phyloP scores from a whole-genome alignment of 2,797 vertebrate species.

The Oreortyx pictus region DNA sequence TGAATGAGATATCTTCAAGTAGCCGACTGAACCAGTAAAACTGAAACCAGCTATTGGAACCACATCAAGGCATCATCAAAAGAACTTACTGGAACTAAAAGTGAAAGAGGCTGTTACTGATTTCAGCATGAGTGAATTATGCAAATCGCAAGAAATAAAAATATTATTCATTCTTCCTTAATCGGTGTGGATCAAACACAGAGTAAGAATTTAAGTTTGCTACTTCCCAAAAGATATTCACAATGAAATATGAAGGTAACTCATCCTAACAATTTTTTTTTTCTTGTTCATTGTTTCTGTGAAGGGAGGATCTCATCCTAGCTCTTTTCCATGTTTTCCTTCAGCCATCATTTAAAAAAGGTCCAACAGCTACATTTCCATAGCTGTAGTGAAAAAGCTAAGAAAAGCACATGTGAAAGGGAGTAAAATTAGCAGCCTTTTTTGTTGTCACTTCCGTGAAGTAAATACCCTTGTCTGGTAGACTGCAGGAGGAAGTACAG shows the following conservation, averaged over 20 bases:
- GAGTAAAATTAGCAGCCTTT: background rate
- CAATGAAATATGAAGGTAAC: background rate
- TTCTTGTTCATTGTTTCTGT: background rate
- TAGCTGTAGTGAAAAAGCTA: background rate
- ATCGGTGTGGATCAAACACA: background rate
- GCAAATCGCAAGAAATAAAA: background rate
- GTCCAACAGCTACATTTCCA: background rate
- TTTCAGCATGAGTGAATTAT: background rate
- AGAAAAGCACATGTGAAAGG: background rate
- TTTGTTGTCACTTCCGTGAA: background rate
- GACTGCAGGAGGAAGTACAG: constrained; percentile 1
- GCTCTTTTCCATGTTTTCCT: background rate
- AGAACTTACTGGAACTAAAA: background rate
- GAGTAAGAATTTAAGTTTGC: background rate
- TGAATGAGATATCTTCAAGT: background rate
- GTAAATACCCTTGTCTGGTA: background rate
- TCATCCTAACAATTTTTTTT: background rate
- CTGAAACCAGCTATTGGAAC: background rate
- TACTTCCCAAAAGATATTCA: background rate
- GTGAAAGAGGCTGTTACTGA: background rate
- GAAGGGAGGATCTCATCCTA: background rate
- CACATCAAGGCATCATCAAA: background rate
- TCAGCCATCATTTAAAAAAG: background rate
- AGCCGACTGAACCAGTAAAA: background rate
- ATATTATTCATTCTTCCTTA: background rate